Evolutionary conservation across 1,140 invertebrate genomes (phyloP), one percentile per base, ranked within the genome.

Genomic region (Bombus sibiricus): DNA sequence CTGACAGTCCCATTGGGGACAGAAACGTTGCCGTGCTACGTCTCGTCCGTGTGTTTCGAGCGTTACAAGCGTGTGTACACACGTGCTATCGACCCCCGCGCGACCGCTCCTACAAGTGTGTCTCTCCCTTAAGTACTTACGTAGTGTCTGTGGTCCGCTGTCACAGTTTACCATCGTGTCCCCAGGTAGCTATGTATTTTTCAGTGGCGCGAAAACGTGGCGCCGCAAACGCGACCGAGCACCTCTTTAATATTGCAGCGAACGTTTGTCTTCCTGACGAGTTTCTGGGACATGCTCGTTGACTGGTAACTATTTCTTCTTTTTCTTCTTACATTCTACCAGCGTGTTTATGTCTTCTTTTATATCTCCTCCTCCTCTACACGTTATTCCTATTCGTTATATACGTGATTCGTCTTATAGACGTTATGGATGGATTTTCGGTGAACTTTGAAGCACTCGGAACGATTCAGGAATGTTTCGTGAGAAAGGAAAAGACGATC

Each of bases 1-100:
- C 76, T 83, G 86, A 85, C 84, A 74, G 84, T 85, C 81, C 88
- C 86, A 75, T 25, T 86, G 90, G 90, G 89, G 83, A 72, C 69
- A 64, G 43, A 76, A 90, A 88, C 87, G 87, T 89, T 89, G 90
- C 85, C 59, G 82, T 37, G 66, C 69, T 71, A 57, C 64, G 41
- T 90, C 75, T 43, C 64, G 25, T 25, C 62, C 66, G 78, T 87
- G 85, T 82, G 77, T 69, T 80, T 64, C 62, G 18, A 66, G 77
- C 66, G 66, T 37, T 81, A 72, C 88, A 90, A 41, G 10, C 53
- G 53, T 75, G 76, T 83, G 76, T 83, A 88, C 79, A 90, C 64
- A 90, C 88, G 64, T 41, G 72, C 47, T 47, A 71, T 66, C 83
- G 83, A 80, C 69, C 53, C 82, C 66, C 81, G 47, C 53, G 62